Conservation (phyloP, 1,140 invertebrate species). For the Rhopalosiphum maidis region DNA sequence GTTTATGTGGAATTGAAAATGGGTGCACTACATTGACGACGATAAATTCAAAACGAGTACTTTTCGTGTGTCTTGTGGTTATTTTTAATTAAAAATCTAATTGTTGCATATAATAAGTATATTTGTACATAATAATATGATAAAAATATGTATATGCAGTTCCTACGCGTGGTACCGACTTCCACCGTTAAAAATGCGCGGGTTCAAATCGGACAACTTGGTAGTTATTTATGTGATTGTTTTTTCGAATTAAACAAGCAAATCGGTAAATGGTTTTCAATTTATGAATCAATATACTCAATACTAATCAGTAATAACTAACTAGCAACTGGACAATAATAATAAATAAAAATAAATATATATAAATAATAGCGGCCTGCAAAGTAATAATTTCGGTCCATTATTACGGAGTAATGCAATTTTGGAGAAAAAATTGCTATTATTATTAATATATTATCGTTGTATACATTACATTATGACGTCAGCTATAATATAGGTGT, state of each 20-base stretch:
- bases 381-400: neutral
- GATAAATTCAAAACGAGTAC: neutral
- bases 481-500: neutral
- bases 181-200: neutral
- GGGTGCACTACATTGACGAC: neutral
- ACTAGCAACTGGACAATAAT: neutral
- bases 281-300: neutral
- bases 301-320: neutral
- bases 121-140: neutral
- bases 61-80: neutral
- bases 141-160: neutral
- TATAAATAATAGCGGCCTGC: neutral
- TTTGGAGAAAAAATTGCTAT: conserved; percentile 22
- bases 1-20: neutral
- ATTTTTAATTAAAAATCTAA: conserved; percentile 30
- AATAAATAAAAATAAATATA: neutral
- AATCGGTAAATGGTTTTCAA: conserved; percentile 1
- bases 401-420: neutral
- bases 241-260: conserved; percentile 18
- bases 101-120: neutral
- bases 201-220: neutral
- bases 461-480: neutral
- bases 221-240: conserved; percentile 21
- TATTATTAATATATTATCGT: neutral
- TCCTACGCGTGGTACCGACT: neutral